Evolutionary conservation across 2,113 vertebrate species (phyloP), one percentile per base, ranked within the genome.

Genomic region (Rostratula benghalensis): DNA sequence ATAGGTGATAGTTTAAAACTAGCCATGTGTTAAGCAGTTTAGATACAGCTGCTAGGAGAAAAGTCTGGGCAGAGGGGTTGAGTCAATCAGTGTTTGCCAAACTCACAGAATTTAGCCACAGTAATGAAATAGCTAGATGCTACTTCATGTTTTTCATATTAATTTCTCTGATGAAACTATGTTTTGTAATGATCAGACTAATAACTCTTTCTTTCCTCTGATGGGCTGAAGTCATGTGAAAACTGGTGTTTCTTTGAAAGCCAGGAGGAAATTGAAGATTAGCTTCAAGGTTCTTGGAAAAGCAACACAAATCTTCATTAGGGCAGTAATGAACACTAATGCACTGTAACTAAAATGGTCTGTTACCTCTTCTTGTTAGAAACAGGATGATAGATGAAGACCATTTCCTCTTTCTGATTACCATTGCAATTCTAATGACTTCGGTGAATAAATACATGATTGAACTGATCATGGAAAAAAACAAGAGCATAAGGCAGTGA

Each of bases 231-330:
- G 77, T 84, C 63, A 90, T 57, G 70, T 67, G 91, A 94, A 94
- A 90, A 80, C 56, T 87, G 35, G 25, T 92, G 73, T 89, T 95
- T 90, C 89, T 96, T 94, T 95, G 90, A 91, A 94, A 95, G 54
- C 68, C 46, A 54, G 61, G 71, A 96, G 90, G 86, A 97, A 97
- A 96, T 83, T 65, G 20, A 95, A 95, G 93, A 97, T 92, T 95
- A 95, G 46, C 75, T 95, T 84, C 81, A 91, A 95, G 60, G 69
- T 95, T 94, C 95, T 96, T 95, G 94, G 83, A 96, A 96, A 97
- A 96, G 87, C 83, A 97, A 95, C 94, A 97, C 97, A 96, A 96
- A 98, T 98, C 97, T 97, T 97, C 95, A 97, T 97, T 97, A 97
- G 79, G 73, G 45, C 41, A 84, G 74, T 97, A 97, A 97, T 97